A percentile compares a stretch with the other conserved stretches of the same genome.
Evolutionary conservation across 2,113 vertebrate genomes (phyloP).

Genomic region (Engraulis encrasicolus): DNA sequence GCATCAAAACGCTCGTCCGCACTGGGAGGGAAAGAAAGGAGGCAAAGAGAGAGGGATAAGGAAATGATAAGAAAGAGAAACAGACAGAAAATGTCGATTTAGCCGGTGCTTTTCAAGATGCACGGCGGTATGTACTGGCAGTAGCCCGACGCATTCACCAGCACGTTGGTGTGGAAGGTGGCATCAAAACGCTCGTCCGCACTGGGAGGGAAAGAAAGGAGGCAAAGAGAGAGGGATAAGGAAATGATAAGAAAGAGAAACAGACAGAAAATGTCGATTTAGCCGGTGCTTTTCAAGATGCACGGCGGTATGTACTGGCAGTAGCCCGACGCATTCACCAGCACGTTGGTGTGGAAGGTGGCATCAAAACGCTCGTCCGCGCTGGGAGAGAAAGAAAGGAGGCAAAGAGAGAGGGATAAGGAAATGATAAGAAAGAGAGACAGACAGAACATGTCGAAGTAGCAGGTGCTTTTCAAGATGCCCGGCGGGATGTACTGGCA

Average conservation of each 20-base stretch:
- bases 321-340: slow-evolving; percentile 88
- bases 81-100: slow-evolving; percentile 80
- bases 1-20: slow-evolving; percentile 92
- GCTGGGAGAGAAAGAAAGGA: slow-evolving; percentile 61
- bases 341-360: slow-evolving; percentile 91
- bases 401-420: not conserved
- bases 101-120: slow-evolving; percentile 87
- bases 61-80: not conserved
- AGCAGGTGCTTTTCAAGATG: slow-evolving; percentile 87
- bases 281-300: slow-evolving; percentile 87
- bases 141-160: slow-evolving; percentile 88
- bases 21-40: slow-evolving; percentile 62
- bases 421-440: not conserved
- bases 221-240: not conserved
- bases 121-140: slow-evolving; percentile 93
- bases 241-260: not conserved
- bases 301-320: slow-evolving; percentile 93
- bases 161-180: slow-evolving; percentile 91
- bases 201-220: slow-evolving; percentile 62
- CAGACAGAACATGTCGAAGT: slow-evolving; percentile 80
- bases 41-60: not conserved
- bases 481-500: slow-evolving; percentile 93
- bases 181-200: slow-evolving; percentile 92
- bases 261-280: slow-evolving; percentile 80
- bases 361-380: slow-evolving; percentile 92